Percentiles rank a stretch among this genome's conserved stretches.
Evolutionary conservation across 2,113 vertebrate genomes (phyloP).

Genomic region (Cavia porcellus): DNA sequence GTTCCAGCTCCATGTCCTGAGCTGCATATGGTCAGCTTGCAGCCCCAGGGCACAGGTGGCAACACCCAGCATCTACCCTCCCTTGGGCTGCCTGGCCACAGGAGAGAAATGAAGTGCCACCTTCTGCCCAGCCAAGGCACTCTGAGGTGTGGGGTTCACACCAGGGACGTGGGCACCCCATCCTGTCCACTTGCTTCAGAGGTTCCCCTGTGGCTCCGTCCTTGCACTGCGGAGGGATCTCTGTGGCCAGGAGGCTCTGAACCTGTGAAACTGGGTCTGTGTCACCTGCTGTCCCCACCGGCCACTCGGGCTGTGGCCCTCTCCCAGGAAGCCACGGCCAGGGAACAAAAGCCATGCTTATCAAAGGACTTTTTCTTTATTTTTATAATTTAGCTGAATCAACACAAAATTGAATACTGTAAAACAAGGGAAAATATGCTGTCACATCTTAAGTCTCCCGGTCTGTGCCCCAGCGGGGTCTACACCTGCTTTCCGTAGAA

Average conservation of each 20-base stretch:
- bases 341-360: slow-evolving; percentile 88
- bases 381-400: slow-evolving; percentile 93
- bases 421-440: slow-evolving; percentile 89
- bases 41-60: accelerated
- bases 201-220: too few species aligned
- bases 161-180: accelerated
- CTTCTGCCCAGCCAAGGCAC: accelerated
- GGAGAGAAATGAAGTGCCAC: accelerated
- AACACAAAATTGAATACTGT: slow-evolving; percentile 91
- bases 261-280: background rate
- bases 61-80: accelerated
- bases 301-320: slow-evolving; percentile 29
- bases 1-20: background rate
- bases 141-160: accelerated
- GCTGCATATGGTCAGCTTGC: background rate
- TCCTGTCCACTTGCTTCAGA: accelerated
- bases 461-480: slow-evolving; percentile 85
- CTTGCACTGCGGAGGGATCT: background rate
- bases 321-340: slow-evolving; percentile 80
- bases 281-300: background rate
- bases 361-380: slow-evolving; percentile 91
- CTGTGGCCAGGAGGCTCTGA: accelerated
- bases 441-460: slow-evolving; percentile 85
- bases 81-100: accelerated
- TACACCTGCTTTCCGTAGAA: slow-evolving; percentile 77